Conservation (phyloP, 2,113 vertebrate genomes). For the Saccopteryx leptura region DNA sequence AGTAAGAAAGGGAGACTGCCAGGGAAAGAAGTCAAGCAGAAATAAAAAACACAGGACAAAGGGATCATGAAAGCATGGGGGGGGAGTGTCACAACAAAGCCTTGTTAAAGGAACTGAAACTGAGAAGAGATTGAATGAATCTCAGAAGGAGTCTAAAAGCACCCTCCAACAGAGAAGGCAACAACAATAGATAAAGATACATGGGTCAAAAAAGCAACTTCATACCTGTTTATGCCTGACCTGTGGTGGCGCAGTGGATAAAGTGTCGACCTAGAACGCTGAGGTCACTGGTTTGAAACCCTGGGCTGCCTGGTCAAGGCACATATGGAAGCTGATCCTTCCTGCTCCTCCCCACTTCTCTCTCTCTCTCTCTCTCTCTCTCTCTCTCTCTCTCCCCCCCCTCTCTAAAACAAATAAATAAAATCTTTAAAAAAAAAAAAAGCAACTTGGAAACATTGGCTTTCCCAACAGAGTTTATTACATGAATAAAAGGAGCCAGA, state of each 20-base stretch:
- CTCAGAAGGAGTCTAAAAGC: not conserved
- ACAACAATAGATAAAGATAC: not conserved
- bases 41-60: slow-evolving; percentile 31
- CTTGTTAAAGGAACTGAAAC: not conserved
- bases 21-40: slow-evolving; percentile 25
- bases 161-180: not conserved
- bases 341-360: no score
- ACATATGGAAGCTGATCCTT: no score
- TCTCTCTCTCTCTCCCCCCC: no score
- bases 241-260: no score
- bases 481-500: not conserved
- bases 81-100: not conserved
- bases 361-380: no score
- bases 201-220: not conserved
- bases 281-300: no score
- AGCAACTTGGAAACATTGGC: slow-evolving; percentile 14
- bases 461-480: not conserved
- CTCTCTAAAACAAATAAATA: no score
- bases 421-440: not conserved
- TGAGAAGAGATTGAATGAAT: not conserved
- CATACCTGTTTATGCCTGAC: no score
- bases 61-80: not conserved
- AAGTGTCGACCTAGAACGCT: no score
- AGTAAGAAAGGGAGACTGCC: not conserved
- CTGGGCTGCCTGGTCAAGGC: no score